Base-by-base conservation (phyloP, 1,140 invertebrate species). In the Andrena cerasifolii region DNA sequence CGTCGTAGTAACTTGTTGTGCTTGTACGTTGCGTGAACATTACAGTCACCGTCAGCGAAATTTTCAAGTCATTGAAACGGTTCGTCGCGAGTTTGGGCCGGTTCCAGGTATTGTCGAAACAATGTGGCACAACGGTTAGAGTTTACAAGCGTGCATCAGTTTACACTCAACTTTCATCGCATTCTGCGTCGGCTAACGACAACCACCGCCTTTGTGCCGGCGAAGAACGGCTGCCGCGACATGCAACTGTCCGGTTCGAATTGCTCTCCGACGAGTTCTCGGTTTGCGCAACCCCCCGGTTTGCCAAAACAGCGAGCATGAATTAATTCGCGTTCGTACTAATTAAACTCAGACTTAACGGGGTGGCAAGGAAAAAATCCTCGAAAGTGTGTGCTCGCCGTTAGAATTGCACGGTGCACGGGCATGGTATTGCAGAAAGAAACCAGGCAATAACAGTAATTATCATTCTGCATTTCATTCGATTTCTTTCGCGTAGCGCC, bases 61-160 rank as follows among this genome's bases (percentile, higher is more conserved):
- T 83, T n/a, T 79, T 83, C 82, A 51, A 63, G 63, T 67, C 49
- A 54, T 83, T 54, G 21, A 61, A 83, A 72, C 74, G 26, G 45
- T 54, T 63, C 43, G 62, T 65, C 66, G 65, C 56, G 40, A 43
- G 47, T 80, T 83, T 84, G 82, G 81, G 65, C 47, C 33, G 53
- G 49, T 78, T 83, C 77, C 77, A 84, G 81, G 45, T 63, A 49
- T 84, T 83, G 81, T 80, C 51, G 61, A 71, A 83, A 84, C 77
- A 84, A 76, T 76, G 54, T 76, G 24, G 53, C 18, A 70, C 70
- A 62, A 75, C 26, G 36, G 51, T 72, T 31, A 45, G 10, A 75
- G 36, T 43, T 84, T 83, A 74, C 80, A 79, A 78, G 40, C 80
- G 33, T 47, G 49, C 61, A 67, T 84, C 71, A 83, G 71, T 83